A percentile compares a stretch with the other conserved stretches of the same genome.
Conservation (phyloP, 2,888 invertebrate species). For the Pteria penguin region DNA sequence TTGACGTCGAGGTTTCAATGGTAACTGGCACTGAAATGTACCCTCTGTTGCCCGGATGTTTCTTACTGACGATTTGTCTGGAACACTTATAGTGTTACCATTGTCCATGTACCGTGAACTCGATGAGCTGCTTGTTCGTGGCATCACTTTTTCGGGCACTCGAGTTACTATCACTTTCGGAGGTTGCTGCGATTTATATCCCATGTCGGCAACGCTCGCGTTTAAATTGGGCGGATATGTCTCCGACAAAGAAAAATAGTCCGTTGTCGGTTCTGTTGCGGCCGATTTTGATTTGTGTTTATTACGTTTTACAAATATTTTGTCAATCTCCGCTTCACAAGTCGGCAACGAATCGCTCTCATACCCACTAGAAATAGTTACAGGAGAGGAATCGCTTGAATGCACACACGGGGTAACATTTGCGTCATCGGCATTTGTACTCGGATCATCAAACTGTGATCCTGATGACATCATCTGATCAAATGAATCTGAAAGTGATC, state of each 20-base stretch:
- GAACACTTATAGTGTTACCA: neutral
- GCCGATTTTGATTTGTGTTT: constrained; percentile 40
- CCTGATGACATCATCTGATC: constrained; percentile 30
- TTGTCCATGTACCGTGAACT: neutral
- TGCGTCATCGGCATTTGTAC: constrained; percentile 7
- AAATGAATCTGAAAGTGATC: constrained; percentile 29
- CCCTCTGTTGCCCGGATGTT: constrained; percentile 25
- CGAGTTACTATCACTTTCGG: constrained; percentile 26
- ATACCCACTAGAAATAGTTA: constrained; percentile 66
- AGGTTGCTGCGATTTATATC: constrained; percentile 28
- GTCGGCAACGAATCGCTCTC: constrained; percentile 64
- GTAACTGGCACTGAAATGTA: constrained; percentile 15
- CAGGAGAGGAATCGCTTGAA: constrained; percentile 52
- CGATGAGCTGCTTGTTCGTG: neutral
- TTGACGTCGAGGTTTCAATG: constrained; percentile 8
- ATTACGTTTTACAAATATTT: constrained; percentile 43
- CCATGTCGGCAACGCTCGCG: constrained; percentile 10
- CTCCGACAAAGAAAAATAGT: constrained; percentile 55
- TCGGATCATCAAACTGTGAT: constrained; percentile 26
- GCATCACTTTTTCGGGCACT: constrained; percentile 22
- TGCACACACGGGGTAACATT: constrained; percentile 25
- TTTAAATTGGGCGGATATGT: constrained; percentile 31
- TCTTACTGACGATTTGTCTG: constrained; percentile 22
- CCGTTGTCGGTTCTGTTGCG: constrained; percentile 36
- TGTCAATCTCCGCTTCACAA: constrained; percentile 49